phyloP scores from a whole-genome alignment of 2,888 invertebrate genomes.

The Ophioninae sp. region DNA sequence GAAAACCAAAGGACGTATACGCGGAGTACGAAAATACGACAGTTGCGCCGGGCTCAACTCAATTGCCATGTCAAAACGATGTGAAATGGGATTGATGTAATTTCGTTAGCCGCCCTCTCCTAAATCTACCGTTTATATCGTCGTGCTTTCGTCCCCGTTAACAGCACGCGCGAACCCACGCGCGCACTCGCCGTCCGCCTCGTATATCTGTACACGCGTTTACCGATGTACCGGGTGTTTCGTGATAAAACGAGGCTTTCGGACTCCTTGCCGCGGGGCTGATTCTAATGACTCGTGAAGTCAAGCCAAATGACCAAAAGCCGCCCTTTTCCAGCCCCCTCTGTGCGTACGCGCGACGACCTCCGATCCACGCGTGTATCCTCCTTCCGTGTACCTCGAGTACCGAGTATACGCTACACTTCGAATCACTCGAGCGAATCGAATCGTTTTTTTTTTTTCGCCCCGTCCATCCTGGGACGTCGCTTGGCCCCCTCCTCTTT shows the following conservation, averaged over 20 bases:
- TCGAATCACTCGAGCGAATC: slow-evolving; percentile 75
- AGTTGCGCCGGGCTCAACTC: slow-evolving; percentile 79
- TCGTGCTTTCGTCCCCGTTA: slow-evolving; percentile 44
- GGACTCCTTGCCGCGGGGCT: slow-evolving; percentile 69
- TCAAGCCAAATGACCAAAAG: slow-evolving; percentile 80
- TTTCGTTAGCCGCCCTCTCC: slow-evolving; percentile 76
- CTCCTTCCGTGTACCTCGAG: slow-evolving; percentile 27
- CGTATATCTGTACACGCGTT: background rate
- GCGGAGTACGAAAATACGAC: slow-evolving; percentile 75
- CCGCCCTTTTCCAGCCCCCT: slow-evolving; percentile 53
- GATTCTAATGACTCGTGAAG: slow-evolving; percentile 81
- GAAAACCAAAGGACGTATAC: slow-evolving; percentile 11
- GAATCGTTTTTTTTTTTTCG: slow-evolving; percentile 74
- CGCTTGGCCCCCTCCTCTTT: slow-evolving; percentile 13
- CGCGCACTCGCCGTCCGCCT: background rate
- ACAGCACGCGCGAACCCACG: background rate
- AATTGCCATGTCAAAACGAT: slow-evolving; percentile 80
- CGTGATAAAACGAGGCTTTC: slow-evolving; percentile 72
- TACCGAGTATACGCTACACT: slow-evolving; percentile 54
- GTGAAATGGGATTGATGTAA: slow-evolving; percentile 81
- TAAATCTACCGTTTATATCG: slow-evolving; percentile 69
- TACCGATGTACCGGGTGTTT: slow-evolving; percentile 70
- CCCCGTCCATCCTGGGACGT: slow-evolving; percentile 58
- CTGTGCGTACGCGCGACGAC: slow-evolving; percentile 7
- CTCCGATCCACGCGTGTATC: background rate